Conservation (phyloP, 2,888 invertebrate genomes). For the Cheilosia variabilis region DNA sequence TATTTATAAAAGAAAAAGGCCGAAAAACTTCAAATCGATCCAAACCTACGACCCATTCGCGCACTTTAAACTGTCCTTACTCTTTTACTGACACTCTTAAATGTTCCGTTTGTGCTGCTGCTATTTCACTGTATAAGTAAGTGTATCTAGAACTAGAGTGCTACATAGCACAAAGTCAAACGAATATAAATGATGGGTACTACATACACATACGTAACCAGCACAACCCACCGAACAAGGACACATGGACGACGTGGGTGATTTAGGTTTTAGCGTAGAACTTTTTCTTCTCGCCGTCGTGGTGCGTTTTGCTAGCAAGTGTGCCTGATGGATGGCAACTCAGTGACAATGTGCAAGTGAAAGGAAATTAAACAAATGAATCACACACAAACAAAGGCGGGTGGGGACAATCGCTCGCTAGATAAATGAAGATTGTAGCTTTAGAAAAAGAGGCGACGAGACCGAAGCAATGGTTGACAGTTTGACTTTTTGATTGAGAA, state of each 20-base stretch:
- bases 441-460: not conserved
- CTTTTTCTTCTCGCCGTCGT: slow-evolving; percentile 17
- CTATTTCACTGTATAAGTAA: slow-evolving; percentile 19
- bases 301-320: slow-evolving; percentile 28
- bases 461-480: slow-evolving; percentile 57
- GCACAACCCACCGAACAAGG: slow-evolving; percentile 38
- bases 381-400: slow-evolving; percentile 54
- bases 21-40: not conserved
- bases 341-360: slow-evolving; percentile 74
- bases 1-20: too few relatives aligned
- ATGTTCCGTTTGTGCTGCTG: slow-evolving; percentile 9
- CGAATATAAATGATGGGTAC: slow-evolving; percentile 73
- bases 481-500: slow-evolving; percentile 74
- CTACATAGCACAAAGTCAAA: slow-evolving; percentile 46
- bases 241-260: slow-evolving; percentile 62
- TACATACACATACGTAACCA: not conserved
- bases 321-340: slow-evolving; percentile 63
- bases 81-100: slow-evolving; percentile 34
- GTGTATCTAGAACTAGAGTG: slow-evolving; percentile 45
- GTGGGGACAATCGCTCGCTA: not conserved
- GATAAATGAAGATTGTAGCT: slow-evolving; percentile 56
- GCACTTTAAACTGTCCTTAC: slow-evolving; percentile 11
- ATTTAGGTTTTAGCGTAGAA: slow-evolving; percentile 61
- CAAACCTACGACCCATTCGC: not conserved
- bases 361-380: slow-evolving; percentile 76